A percentile compares a stretch with the other conserved stretches of the same genome.
Conservation (phyloP, 2,888 invertebrate genomes). For the Stenchaetothrips biformis region DNA sequence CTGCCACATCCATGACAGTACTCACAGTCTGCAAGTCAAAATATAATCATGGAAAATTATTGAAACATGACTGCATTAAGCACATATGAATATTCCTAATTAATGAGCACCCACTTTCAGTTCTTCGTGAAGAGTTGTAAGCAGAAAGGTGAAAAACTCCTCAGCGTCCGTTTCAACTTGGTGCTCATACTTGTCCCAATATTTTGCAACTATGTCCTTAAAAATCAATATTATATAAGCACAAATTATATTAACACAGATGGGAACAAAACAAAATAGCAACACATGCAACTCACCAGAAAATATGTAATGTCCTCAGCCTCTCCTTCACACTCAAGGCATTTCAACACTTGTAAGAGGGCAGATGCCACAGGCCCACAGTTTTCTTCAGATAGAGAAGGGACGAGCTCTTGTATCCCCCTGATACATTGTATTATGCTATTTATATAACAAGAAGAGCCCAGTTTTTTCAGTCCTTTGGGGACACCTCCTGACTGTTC, state of each 20-base stretch:
- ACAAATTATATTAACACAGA: neutral
- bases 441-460: neutral
- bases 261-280: neutral
- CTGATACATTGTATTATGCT: neutral
- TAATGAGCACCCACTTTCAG: neutral
- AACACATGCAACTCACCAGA: neutral
- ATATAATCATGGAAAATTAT: neutral
- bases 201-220: neutral
- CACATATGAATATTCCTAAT: neutral
- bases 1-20: neutral
- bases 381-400: neutral
- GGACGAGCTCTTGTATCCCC: neutral
- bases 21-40: neutral
- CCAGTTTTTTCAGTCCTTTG: neutral
- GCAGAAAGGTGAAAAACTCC: neutral
- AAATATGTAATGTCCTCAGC: neutral
- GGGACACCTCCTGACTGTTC: neutral
- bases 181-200: neutral
- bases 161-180: neutral
- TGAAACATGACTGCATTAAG: neutral
- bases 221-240: neutral
- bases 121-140: neutral
- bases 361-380: neutral
- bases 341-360: neutral
- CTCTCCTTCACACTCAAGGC: neutral